Evolutionary conservation across 2,113 vertebrate species (phyloP).

Genomic region (Chaenogobius annularis): DNA sequence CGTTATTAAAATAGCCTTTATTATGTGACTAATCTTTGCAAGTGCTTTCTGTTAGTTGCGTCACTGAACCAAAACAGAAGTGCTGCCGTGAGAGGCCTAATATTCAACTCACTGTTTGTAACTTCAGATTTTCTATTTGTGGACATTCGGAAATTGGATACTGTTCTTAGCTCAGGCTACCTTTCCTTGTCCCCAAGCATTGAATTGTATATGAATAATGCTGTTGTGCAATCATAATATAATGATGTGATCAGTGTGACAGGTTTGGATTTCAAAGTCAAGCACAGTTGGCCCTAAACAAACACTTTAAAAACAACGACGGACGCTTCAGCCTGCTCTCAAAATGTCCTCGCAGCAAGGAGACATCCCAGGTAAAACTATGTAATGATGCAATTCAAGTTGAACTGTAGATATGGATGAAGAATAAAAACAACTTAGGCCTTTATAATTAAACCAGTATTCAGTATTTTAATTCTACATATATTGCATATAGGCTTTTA

Average conservation of each 20-base stretch:
- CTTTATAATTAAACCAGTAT: too few relatives aligned
- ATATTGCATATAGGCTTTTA: background rate
- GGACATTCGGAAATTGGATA: constrained; percentile 26
- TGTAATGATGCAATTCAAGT: background rate
- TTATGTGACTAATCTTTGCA: background rate
- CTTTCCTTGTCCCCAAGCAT: background rate
- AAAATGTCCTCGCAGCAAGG: constrained; percentile 61
- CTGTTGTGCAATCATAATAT: background rate
- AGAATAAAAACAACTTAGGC: too few relatives aligned
- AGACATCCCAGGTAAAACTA: constrained; percentile 67
- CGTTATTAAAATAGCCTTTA: background rate
- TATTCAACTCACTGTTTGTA: background rate
- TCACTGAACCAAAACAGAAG: background rate
- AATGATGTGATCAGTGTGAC: constrained; percentile 26
- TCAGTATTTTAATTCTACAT: background rate
- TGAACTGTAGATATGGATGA: too few relatives aligned
- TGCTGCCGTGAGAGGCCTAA: background rate
- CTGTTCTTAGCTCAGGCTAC: background rate
- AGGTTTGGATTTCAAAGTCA: constrained; percentile 14
- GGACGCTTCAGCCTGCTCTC: constrained; percentile 8
- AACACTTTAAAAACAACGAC: too few relatives aligned
- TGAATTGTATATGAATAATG: background rate
- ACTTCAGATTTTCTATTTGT: constrained; percentile 50
- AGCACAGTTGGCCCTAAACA: constrained; percentile 1
- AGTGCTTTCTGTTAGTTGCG: background rate